phyloP scores from a whole-genome alignment of 1,140 invertebrate species.

The Drosophila parabipectinata region DNA sequence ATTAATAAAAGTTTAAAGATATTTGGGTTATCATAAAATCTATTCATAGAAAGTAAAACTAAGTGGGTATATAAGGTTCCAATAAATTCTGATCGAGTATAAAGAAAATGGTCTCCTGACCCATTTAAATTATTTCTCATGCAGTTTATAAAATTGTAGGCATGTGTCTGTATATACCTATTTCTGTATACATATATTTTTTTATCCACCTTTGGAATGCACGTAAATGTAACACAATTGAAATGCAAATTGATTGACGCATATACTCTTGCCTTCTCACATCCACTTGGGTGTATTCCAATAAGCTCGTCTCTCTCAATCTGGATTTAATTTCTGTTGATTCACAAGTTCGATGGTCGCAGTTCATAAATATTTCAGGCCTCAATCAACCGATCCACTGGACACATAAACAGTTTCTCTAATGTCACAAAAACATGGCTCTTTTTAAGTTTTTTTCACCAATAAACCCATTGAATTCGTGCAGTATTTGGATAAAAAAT shows the following conservation, averaged over 20 bases:
- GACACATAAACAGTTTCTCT: constrained; percentile 31
- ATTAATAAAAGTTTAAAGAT: background rate
- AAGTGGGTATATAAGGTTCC: background rate
- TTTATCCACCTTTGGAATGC: constrained; percentile 20
- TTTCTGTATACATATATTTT: too few species aligned
- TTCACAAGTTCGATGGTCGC: constrained; percentile 51
- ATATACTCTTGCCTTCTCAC: constrained; percentile 7
- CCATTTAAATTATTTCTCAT: background rate
- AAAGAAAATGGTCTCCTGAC: too few species aligned
- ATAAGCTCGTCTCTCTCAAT: background rate
- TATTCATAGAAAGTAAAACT: too few species aligned
- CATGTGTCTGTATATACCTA: background rate
- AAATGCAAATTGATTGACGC: constrained; percentile 48
- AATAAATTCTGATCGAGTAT: too few species aligned
- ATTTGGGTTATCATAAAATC: too few species aligned
- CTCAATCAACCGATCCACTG: constrained; percentile 19
- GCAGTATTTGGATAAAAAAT: constrained; percentile 41
- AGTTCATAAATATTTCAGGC: constrained; percentile 63
- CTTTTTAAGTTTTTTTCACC: background rate
- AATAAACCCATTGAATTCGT: constrained; percentile 12
- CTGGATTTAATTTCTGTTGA: constrained; percentile 32
- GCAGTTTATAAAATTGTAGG: background rate
- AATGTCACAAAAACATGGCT: constrained; percentile 42
- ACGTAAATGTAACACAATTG: constrained; percentile 52
- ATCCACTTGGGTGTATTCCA: constrained; percentile 5